Percentiles rank a stretch among this genome's conserved stretches.
phyloP scores from a whole-genome alignment of 2,888 invertebrate species.

The Drosophila meridionalis region DNA sequence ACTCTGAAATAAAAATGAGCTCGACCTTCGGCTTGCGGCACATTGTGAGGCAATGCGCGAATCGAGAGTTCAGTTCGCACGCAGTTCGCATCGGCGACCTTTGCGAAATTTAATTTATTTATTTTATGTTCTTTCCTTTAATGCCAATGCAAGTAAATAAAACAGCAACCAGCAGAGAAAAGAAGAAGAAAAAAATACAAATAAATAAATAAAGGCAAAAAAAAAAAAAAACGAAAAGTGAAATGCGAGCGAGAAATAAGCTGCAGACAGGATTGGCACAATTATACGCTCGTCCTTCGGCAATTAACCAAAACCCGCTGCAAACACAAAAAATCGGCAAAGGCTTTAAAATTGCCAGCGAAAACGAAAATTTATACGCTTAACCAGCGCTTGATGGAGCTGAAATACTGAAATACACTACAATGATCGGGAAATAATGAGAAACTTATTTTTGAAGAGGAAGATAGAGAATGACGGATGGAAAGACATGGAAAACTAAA shows the following conservation, averaged over 20 bases:
- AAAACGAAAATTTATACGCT: conserved; percentile 7
- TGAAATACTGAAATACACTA: conserved; percentile 25
- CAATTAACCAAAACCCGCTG: conserved; percentile 63
- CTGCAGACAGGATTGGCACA: conserved; percentile 68
- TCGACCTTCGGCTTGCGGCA: conserved; percentile 55
- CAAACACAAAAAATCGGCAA: conserved; percentile 27
- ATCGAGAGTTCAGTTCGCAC: conserved; percentile 15
- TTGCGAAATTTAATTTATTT: conserved; percentile 65
- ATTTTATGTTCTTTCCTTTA: conserved; percentile 55
- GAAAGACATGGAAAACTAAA: background rate
- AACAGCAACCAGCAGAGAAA: conserved; percentile 20
- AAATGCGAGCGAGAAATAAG: conserved; percentile 16
- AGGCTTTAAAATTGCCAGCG: conserved; percentile 26
- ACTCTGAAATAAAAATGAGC: conserved; percentile 56
- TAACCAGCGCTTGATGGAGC: background rate
- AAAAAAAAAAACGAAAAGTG: background rate
- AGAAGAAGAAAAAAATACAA: background rate
- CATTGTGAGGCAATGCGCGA: conserved; percentile 27
- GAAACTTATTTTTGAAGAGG: background rate
- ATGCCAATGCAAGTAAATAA: conserved; percentile 58
- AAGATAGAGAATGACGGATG: too few species aligned
- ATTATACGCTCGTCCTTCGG: conserved; percentile 73
- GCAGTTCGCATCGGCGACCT: conserved; percentile 52
- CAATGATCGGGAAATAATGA: background rate
- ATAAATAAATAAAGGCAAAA: conserved; percentile 13